phyloP scores from a whole-genome alignment of 2,113 vertebrate genomes.

The Microtus richardsoni region DNA sequence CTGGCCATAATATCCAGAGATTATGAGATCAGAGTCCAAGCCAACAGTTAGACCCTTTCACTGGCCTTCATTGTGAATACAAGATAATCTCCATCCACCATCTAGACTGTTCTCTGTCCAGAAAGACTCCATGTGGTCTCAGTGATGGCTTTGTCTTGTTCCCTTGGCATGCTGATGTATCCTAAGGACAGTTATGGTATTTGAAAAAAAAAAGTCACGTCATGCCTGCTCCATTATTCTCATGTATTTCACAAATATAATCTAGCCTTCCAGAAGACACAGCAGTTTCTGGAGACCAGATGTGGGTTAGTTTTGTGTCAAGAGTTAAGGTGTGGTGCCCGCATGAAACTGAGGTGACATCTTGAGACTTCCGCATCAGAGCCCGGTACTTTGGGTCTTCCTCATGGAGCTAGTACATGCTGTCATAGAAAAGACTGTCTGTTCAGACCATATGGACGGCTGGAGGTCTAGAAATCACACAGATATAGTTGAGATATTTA shows the following conservation, averaged over 20 bases:
- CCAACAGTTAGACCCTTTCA: conserved; percentile 77
- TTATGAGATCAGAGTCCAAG: background rate
- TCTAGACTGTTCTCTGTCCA: conserved; percentile 75
- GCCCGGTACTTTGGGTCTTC: conserved; percentile 40
- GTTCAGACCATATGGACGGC: conserved; percentile 73
- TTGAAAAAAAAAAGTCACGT: conserved; percentile 4
- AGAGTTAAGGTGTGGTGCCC: background rate
- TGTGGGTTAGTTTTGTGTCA: conserved; percentile 39
- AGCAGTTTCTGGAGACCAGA: conserved; percentile 47
- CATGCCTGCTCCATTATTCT: conserved; percentile 69
- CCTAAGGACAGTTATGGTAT: conserved; percentile 38
- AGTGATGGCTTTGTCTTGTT: conserved; percentile 74
- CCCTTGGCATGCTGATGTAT: conserved; percentile 55
- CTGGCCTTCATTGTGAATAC: conserved; percentile 85
- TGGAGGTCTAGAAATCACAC: conserved; percentile 68
- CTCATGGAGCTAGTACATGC: conserved; percentile 33
- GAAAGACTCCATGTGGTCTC: conserved; percentile 64
- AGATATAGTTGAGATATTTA: conserved; percentile 69
- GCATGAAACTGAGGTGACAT: background rate
- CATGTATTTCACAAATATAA: conserved; percentile 76
- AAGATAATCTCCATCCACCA: conserved; percentile 70
- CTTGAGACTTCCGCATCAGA: conserved; percentile 1
- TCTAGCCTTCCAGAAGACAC: conserved; percentile 50
- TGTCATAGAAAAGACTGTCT: conserved; percentile 64
- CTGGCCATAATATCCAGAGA: background rate